Evolutionary conservation across 2,888 invertebrate genomes (phyloP).

Genomic region (Psylliodes chrysocephalus): DNA sequence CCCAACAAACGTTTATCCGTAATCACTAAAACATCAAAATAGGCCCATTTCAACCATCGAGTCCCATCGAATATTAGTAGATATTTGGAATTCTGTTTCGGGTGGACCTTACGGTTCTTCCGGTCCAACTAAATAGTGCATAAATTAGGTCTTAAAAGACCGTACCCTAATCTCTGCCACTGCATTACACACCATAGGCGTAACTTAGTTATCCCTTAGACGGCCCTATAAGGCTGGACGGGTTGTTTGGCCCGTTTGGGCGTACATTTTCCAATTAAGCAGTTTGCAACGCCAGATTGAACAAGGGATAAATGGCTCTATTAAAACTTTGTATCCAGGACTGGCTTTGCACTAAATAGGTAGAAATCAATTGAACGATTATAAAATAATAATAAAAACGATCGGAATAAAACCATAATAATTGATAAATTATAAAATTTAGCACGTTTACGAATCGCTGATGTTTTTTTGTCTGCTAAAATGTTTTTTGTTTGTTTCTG

Average conservation of each 20-base stretch:
- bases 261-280: conserved; percentile 37
- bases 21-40: neutral
- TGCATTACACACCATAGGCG: conserved; percentile 32
- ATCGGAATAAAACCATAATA: neutral
- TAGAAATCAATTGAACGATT: no score
- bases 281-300: conserved; percentile 37
- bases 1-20: no score
- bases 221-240: conserved; percentile 22
- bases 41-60: neutral
- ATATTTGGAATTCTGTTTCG: conserved; percentile 1
- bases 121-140: conserved; percentile 14
- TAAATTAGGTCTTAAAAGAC: conserved; percentile 21
- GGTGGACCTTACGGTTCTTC: neutral
- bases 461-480: neutral
- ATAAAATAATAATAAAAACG: no score
- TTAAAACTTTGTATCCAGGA: conserved; percentile 35
- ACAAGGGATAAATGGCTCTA: conserved; percentile 39
- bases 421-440: neutral
- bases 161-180: conserved; percentile 30
- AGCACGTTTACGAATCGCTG: neutral
- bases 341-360: no score
- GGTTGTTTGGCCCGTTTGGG: conserved; percentile 29
- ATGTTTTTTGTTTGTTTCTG: neutral
- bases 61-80: conserved; percentile 3
- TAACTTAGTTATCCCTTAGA: conserved; percentile 26